Percentiles rank a stretch among this genome's conserved stretches.
These are phyloP conservation scores for Mythimna vitellina DNA, from an alignment of 2,888 invertebrate genomes.

Conservation along the genomic window DNA sequence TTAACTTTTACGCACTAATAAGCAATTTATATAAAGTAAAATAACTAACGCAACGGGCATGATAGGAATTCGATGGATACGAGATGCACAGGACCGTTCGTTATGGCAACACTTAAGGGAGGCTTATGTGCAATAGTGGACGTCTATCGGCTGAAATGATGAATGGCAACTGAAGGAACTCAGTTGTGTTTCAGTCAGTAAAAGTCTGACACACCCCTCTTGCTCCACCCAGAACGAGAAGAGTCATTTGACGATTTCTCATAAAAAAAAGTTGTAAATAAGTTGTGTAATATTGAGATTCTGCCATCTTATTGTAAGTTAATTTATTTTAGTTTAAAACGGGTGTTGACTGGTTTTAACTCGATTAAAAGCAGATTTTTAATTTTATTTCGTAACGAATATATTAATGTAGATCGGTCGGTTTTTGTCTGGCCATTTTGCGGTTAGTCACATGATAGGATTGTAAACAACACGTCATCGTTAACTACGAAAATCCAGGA, in stretches of 20 bases:
- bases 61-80: no score
- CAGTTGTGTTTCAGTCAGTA: no score
- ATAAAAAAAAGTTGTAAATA: no score
- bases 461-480: constrained; percentile 16
- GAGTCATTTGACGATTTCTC: no score
- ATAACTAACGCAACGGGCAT: no score
- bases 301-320: constrained; percentile 1
- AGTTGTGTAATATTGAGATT: background rate
- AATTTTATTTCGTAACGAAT: background rate
- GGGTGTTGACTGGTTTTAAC: constrained; percentile 19
- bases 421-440: constrained; percentile 7
- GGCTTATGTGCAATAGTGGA: no score
- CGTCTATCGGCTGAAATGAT: no score
- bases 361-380: constrained; percentile 11
- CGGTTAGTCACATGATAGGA: constrained; percentile 6
- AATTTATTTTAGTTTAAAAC: constrained; percentile 17
- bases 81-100: no score
- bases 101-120: no score
- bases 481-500: constrained; percentile 2
- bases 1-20: constrained; percentile 42
- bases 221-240: no score
- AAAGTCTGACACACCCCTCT: no score
- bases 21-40: background rate
- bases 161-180: no score
- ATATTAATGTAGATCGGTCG: constrained; percentile 17